Evolutionary conservation across 2,797 vertebrate genomes (phyloP).

Genomic region (Enteromius viviparus): DNA sequence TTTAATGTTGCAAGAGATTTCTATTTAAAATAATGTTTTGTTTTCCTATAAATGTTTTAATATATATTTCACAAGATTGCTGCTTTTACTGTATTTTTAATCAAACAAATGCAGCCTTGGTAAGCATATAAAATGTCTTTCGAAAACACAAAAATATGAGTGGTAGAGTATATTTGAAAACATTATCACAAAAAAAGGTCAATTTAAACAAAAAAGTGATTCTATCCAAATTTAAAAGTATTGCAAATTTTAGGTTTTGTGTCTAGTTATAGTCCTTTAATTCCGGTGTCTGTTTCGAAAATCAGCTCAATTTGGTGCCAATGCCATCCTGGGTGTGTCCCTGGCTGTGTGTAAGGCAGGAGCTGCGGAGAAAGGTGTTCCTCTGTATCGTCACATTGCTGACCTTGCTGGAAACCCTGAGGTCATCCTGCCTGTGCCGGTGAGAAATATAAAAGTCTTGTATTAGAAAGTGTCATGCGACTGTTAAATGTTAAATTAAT

Average conservation of each 20-base stretch:
- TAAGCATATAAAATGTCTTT: not conserved
- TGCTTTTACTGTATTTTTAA: not conserved
- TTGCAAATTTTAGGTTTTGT: not conserved
- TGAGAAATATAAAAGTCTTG: constrained; percentile 69
- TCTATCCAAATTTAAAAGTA: not conserved
- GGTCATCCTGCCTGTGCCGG: constrained; percentile 93
- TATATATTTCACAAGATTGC: not conserved
- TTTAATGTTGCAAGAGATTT: not conserved
- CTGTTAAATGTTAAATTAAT: not conserved
- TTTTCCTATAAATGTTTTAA: not conserved
- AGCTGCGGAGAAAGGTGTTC: constrained; percentile 93
- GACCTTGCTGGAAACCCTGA: constrained; percentile 90
- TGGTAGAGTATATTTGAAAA: not conserved
- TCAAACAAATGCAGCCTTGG: not conserved
- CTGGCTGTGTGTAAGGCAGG: constrained; percentile 96
- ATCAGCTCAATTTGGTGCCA: constrained; percentile 92
- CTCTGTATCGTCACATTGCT: constrained; percentile 93
- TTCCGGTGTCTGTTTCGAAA: not conserved
- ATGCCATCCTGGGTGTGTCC: constrained; percentile 94
- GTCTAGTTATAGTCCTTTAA: not conserved
- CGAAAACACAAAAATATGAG: too few species aligned
- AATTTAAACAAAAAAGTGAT: not conserved
- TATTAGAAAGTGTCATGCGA: not conserved
- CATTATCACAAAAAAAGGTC: not conserved
- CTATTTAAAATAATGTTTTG: not conserved